These are phyloP conservation scores for Trichogramma pretiosum DNA, from an alignment of 1,140 invertebrate genomes.

Conservation along the genomic window DNA sequence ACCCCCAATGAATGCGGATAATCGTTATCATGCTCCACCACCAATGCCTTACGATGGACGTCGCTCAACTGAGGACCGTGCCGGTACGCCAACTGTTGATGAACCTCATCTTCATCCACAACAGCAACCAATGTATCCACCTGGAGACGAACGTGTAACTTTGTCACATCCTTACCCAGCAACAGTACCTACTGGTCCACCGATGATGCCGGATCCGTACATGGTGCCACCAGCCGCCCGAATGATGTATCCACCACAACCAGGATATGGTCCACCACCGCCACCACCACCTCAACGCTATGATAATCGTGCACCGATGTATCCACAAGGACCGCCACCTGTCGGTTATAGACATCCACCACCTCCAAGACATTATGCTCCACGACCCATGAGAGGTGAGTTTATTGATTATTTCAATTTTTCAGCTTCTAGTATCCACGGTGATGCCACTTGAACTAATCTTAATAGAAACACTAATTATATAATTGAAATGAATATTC, in stretches of 20 bases:
- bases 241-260: slow-evolving; percentile 44
- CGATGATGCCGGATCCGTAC: slow-evolving; percentile 39
- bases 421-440: too few relatives aligned
- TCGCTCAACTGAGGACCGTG: slow-evolving; percentile 51
- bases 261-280: slow-evolving; percentile 28
- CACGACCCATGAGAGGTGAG: slow-evolving; percentile 39
- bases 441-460: too few relatives aligned
- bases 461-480: too few relatives aligned
- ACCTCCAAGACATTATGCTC: slow-evolving; percentile 36
- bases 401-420: too few relatives aligned
- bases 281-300: slow-evolving; percentile 36
- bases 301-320: slow-evolving; percentile 12
- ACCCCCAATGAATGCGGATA: too few relatives aligned
- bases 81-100: slow-evolving; percentile 58
- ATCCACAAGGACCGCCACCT: slow-evolving; percentile 28
- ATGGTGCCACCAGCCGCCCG: slow-evolving; percentile 39
- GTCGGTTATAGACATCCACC: slow-evolving; percentile 33
- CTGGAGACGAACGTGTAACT: slow-evolving; percentile 39
- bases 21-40: slow-evolving; percentile 36
- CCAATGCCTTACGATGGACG: slow-evolving; percentile 41
- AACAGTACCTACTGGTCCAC: slow-evolving; percentile 31
- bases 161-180: slow-evolving; percentile 27
- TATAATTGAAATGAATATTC: too few relatives aligned
- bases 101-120: slow-evolving; percentile 41
- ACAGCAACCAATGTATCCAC: slow-evolving; percentile 37